A percentile compares a stretch with the other conserved stretches of the same genome.
Conservation (phyloP, 2,888 invertebrate species). For the Creontiades dilutus region DNA sequence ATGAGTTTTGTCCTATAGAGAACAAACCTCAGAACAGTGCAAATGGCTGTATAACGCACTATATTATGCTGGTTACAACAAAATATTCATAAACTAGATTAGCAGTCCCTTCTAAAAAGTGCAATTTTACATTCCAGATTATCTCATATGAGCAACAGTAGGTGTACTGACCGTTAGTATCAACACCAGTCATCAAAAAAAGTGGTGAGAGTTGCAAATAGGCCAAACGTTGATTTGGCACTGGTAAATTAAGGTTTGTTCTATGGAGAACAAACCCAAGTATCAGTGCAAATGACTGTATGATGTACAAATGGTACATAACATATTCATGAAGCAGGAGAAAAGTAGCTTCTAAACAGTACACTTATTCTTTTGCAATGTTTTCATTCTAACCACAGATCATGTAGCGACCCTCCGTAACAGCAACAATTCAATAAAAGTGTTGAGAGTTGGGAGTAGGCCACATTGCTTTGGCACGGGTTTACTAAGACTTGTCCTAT, state of each 20-base stretch:
- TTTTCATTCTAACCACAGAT: too few species aligned
- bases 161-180: conserved; percentile 38
- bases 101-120: neutral
- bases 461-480: conserved; percentile 36
- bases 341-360: neutral
- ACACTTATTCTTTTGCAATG: conserved; percentile 50
- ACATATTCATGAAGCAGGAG: neutral
- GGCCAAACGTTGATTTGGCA: conserved; percentile 52
- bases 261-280: conserved; percentile 43
- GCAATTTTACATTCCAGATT: neutral
- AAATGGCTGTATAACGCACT: neutral
- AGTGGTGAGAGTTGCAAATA: conserved; percentile 69
- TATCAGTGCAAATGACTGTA: neutral
- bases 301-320: neutral
- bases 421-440: conserved; percentile 55
- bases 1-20: conserved; percentile 17
- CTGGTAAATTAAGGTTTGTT: conserved; percentile 27
- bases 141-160: neutral
- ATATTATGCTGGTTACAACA: neutral
- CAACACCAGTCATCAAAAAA: conserved; percentile 64
- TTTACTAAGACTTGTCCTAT: conserved; percentile 43
- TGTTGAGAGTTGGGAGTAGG: conserved; percentile 65
- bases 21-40: conserved; percentile 54
- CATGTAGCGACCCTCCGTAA: conserved; percentile 45
- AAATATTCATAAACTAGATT: neutral